Base-by-base conservation (phyloP, 1,140 invertebrate genomes). In the Paraescarpia echinospica region DNA sequence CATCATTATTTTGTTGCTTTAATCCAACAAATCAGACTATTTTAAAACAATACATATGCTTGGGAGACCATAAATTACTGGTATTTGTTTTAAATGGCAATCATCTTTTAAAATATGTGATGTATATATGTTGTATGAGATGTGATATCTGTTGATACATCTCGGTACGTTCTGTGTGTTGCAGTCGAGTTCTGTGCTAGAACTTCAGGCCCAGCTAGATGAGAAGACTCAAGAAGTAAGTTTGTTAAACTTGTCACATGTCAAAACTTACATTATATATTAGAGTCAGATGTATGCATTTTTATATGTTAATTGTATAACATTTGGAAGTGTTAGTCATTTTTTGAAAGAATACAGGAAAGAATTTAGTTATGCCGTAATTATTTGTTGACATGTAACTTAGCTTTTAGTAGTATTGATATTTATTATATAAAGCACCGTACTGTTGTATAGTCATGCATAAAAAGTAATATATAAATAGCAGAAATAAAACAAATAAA, bases 141-240 rank as follows among this genome's bases (percentile, higher is more conserved):
- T 51, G 8, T 51, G n/a, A n/a, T n/a, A n/a, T n/a, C 48, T 18
- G 18, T 51, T 18, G 8, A 31, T 12, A 77, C 22, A 31, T 77
- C 59, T 5, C 9, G 59, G 22, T 77, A 77, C 9, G 22, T 77
- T 77, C 59, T 77, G 9, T 5, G 59, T 77, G 59, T 77, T 77
- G n/a, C 94, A 96, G 95, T 94, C 97, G 6, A 96, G 97, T 18
- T 97, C 97, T 90, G 95, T 97, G 33, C 96, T 99, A 35, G 96
- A 97, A 93, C 96, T 98, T 18, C 97, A 99, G 95, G 97, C 97
- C 97, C 59, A 98, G 94, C 95, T 99, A 12, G 96, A 97, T 34
- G 97, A 98, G 94, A 98, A 98, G 95, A 97, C 97, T 34, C 98
- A 99, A 96, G 98, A 98, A 96, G 96, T 98, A 91, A 88, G 33